Evolutionary conservation across 2,888 invertebrate genomes (phyloP).

Genomic region (Branchipolynoe longqiensis): DNA sequence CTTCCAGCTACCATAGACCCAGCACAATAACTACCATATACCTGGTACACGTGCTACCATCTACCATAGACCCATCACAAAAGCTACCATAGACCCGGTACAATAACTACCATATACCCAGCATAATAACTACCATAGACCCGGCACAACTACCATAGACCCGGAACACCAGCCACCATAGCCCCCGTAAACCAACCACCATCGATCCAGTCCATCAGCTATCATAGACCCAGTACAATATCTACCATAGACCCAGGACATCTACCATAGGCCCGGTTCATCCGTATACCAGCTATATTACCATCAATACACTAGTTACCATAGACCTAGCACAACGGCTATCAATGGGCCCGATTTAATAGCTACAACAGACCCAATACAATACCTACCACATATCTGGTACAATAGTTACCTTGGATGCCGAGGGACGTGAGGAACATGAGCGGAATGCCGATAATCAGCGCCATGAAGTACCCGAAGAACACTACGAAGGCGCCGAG

Average conservation of each 20-base stretch:
- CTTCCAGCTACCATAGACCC: no score
- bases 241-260: background rate
- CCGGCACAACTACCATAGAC: no score
- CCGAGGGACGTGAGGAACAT: conserved; percentile 47
- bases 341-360: background rate
- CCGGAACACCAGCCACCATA: no score
- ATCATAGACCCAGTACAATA: no score
- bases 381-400: background rate
- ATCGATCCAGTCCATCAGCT: no score
- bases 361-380: background rate
- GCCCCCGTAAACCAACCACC: no score
- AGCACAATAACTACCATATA: no score
- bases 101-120: no score
- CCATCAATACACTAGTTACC: background rate
- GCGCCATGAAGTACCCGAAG: conserved; percentile 11
- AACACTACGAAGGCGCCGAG: conserved; percentile 7
- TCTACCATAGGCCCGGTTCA: background rate
- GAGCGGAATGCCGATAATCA: conserved; percentile 27
- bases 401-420: conserved; percentile 45
- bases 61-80: no score
- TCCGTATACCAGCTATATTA: background rate
- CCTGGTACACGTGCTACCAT: no score
- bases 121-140: no score
- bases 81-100: no score
- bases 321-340: background rate